These are phyloP conservation scores for Philotrypesis tridentata DNA, from an alignment of 1,140 invertebrate genomes.

Conservation along the genomic window DNA sequence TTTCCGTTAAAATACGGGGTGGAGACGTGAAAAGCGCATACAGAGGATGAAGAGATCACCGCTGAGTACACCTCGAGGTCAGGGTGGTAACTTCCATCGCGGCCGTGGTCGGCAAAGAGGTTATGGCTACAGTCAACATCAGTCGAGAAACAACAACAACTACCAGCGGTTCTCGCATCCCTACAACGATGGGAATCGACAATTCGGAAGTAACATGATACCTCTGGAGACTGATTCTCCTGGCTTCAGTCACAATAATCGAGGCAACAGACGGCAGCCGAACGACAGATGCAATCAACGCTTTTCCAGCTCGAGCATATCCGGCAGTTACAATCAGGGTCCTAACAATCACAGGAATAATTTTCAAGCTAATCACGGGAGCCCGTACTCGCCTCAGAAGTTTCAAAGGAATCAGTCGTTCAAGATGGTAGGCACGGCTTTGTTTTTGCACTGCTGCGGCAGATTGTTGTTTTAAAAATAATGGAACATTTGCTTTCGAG, in stretches of 20 bases:
- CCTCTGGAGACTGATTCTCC: slow-evolving; percentile 22
- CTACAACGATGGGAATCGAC: background rate
- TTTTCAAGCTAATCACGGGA: slow-evolving; percentile 12
- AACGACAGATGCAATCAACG: background rate
- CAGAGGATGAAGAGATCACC: slow-evolving; percentile 35
- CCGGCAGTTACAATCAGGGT: background rate
- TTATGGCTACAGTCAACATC: slow-evolving; percentile 16
- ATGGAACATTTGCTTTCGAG: background rate
- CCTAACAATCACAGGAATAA: slow-evolving; percentile 6
- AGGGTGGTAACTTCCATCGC: background rate
- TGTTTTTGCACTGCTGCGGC: too few relatives aligned
- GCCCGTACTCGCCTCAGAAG: background rate
- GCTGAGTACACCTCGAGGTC: background rate
- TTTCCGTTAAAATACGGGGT: too few relatives aligned
- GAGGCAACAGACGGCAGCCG: background rate
- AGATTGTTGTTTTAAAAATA: background rate
- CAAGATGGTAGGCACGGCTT: background rate
- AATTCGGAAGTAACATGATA: background rate
- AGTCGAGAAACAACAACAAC: slow-evolving; percentile 11
- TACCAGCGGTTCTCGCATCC: background rate
- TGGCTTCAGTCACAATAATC: background rate
- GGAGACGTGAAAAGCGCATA: background rate
- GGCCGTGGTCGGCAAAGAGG: slow-evolving; percentile 16
- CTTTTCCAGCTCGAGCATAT: background rate
- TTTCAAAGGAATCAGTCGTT: slow-evolving; percentile 15